Evolutionary conservation across 1,140 invertebrate genomes (phyloP).

Genomic region (Luehdorfia chinensis): DNA sequence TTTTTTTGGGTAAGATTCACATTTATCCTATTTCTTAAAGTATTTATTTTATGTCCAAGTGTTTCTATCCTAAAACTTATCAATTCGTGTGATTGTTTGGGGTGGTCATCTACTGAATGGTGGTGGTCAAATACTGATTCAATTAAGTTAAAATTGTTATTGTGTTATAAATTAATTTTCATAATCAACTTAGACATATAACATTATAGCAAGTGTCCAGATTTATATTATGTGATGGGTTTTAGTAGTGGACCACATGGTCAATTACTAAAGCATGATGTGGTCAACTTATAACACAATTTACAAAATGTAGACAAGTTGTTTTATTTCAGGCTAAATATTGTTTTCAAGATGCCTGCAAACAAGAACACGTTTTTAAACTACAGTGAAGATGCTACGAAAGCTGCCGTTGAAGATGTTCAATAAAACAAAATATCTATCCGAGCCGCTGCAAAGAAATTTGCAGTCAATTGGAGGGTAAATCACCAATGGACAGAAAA

Average conservation of each 20-base stretch:
- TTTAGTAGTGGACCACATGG: constrained; percentile 21
- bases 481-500: constrained; percentile 21
- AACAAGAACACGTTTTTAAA: constrained; percentile 24
- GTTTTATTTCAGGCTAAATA: constrained; percentile 19
- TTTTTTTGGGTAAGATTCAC: too few species aligned
- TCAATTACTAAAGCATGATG: constrained; percentile 14
- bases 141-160: constrained; percentile 22
- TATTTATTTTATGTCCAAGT: neutral
- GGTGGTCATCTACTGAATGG: constrained; percentile 18
- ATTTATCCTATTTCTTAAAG: neutral
- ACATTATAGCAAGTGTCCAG: constrained; percentile 8
- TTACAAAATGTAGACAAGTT: constrained; percentile 24
- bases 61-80: neutral
- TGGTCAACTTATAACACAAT: constrained; percentile 23
- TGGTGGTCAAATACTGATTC: constrained; percentile 21
- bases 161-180: constrained; percentile 24
- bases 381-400: constrained; percentile 23
- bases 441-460: constrained; percentile 23
- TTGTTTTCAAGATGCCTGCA: constrained; percentile 25
- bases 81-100: constrained; percentile 6
- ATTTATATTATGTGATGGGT: constrained; percentile 21
- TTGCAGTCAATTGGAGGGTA: constrained; percentile 22
- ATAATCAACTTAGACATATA: constrained; percentile 18
- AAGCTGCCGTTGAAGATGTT: constrained; percentile 23
- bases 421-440: constrained; percentile 22